phyloP scores from a whole-genome alignment of 2,888 invertebrate species.

The Hemaris fuciformis region DNA sequence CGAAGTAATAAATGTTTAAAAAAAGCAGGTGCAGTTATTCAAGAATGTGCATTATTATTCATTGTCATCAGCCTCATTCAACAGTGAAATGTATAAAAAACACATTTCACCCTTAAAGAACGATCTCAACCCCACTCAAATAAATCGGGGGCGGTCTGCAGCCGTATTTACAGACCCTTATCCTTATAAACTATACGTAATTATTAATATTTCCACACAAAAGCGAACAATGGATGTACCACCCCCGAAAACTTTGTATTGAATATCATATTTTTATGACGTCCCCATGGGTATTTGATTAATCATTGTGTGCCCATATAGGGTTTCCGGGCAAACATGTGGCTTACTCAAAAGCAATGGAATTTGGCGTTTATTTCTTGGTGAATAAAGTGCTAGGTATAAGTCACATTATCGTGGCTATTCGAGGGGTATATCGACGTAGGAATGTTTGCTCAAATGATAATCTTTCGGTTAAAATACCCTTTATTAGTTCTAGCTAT shows the following conservation, averaged over 20 bases:
- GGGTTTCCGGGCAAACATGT: constrained; percentile 10
- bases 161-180: constrained; percentile 14
- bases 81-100: neutral
- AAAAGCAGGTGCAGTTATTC: neutral
- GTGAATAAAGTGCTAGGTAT: neutral
- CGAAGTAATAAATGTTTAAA: neutral
- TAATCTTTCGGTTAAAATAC: constrained; percentile 15
- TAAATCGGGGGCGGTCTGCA: neutral
- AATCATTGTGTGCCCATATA: constrained; percentile 33
- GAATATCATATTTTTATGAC: constrained; percentile 53
- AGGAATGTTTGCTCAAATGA: constrained; percentile 12
- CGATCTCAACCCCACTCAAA: neutral
- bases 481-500: constrained; percentile 14
- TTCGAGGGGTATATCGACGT: constrained; percentile 7
- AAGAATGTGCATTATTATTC: neutral
- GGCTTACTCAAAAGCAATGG: neutral
- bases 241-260: constrained; percentile 36
- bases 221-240: constrained; percentile 9
- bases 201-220: constrained; percentile 14
- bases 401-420: neutral
- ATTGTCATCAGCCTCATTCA: neutral
- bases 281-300: constrained; percentile 32
- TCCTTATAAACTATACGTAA: constrained; percentile 13
- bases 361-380: constrained; percentile 10
- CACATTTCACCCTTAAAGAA: neutral